phyloP scores from a whole-genome alignment of 1,140 invertebrate species.

The Sarcophaga peregrina region DNA sequence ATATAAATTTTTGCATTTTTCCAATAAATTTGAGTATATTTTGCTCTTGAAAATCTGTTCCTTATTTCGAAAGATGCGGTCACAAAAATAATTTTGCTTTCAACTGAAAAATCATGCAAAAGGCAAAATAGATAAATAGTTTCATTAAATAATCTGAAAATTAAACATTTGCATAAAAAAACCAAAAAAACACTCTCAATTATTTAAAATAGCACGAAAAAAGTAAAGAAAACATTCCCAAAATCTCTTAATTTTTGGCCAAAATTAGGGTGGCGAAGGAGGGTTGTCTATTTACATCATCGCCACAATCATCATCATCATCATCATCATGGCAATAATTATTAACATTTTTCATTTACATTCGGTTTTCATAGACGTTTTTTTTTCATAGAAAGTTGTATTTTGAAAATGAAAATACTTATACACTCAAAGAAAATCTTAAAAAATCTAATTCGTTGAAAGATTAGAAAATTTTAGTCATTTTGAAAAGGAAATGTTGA shows the following conservation, averaged over 20 bases:
- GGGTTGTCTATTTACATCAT: slow-evolving; percentile 21
- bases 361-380: too few species aligned
- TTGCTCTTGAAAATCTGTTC: background rate
- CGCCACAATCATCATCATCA: background rate
- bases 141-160: background rate
- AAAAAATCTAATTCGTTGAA: background rate
- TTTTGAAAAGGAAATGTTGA: too few species aligned
- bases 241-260: background rate
- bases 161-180: background rate
- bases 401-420: background rate
- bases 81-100: too few species aligned
- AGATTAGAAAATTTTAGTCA: background rate
- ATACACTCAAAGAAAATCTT: background rate
- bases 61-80: too few species aligned
- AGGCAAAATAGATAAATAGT: too few species aligned
- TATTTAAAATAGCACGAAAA: too few species aligned
- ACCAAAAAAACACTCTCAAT: background rate
- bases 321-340: background rate
- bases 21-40: background rate
- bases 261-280: slow-evolving; percentile 3
- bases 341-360: too few species aligned
- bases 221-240: background rate
- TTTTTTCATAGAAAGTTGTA: too few species aligned
- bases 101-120: too few species aligned
- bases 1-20: background rate